Evolutionary conservation across 2,888 invertebrate genomes (phyloP), one percentile per base, ranked within the genome.

Genomic region (Lissonota sp.): DNA sequence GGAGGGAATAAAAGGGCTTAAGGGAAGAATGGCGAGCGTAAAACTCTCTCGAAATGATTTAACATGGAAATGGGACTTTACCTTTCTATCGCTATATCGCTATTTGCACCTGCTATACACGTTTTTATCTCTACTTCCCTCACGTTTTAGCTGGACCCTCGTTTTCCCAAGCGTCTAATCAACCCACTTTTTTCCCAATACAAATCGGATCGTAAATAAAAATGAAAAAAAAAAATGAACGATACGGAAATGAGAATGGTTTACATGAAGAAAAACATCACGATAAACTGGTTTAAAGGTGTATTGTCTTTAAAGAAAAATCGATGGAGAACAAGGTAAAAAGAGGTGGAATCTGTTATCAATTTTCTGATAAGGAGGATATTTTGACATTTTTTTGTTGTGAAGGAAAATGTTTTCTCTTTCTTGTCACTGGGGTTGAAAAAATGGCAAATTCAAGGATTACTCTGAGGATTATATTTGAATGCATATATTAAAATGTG

Each of bases 11-110:
- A 26, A 26, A 26, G 26, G 26, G 26, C 26, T 26, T 26, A 26
- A 26, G 26, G 26, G 26, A 26, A 26, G 26, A 26, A 26, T 26
- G 26, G 26, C 26, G 26, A 26, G 26, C 26, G 26, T 26, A 10
- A 42, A 42, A 62, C 16, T 49, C 46, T 73, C 44, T 71, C 26
- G 53, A 80, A 79, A 83, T 72, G 70, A 70, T 79, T 78, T 42
- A 71, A 81, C 72, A 70, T 67, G 73, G 58, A 82, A 82, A 76
- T 73, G 42, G 26, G 14, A 62, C n/a, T 62, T 69, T 6, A 53
- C 44, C 7, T 76, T 63, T 63, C 14, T n/a, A 1, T 39, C 42
- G 12, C n/a, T 6, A 4, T 14, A 12, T 53, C 53, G 12, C 53
- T 53, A 14, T 14, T 14, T 6, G 5, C 53, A 12, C 14, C 26